Conservation (phyloP, 1,140 invertebrate genomes). For the Cephus cinctus region DNA sequence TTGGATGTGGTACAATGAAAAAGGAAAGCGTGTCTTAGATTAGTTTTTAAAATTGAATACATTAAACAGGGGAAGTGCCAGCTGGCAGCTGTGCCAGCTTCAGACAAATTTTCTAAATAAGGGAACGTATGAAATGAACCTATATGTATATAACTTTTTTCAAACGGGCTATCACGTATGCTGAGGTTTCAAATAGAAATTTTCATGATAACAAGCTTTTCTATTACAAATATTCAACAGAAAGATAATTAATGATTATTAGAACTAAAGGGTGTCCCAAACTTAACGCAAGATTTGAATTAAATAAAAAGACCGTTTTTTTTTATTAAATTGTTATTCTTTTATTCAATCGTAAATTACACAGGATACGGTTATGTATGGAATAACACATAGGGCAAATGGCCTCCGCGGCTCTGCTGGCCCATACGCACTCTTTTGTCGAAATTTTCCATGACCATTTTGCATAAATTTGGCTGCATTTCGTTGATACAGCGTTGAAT, state of each 20-base stretch:
- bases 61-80: slow-evolving; percentile 18
- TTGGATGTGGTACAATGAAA: no score
- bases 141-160: no score
- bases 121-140: no score
- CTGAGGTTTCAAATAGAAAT: no score
- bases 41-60: slow-evolving; percentile 25
- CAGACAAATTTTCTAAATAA: no score
- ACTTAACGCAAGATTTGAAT: slow-evolving; percentile 11
- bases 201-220: no score
- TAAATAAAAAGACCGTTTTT: slow-evolving; percentile 6
- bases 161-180: no score
- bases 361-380: background rate
- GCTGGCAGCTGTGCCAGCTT: slow-evolving; percentile 19
- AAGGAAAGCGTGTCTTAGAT: no score
- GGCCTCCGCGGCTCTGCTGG: slow-evolving; percentile 2
- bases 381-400: slow-evolving; percentile 1
- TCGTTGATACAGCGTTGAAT: slow-evolving; percentile 26
- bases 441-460: slow-evolving; percentile 15
- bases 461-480: slow-evolving; percentile 28
- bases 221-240: no score
- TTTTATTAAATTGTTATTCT: background rate
- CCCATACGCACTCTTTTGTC: slow-evolving; percentile 8
- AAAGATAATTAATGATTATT: no score
- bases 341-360: slow-evolving; percentile 1
- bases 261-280: slow-evolving; percentile 10